Conservation (phyloP, 2,797 vertebrate genomes). For the Ceyx erithaca region DNA sequence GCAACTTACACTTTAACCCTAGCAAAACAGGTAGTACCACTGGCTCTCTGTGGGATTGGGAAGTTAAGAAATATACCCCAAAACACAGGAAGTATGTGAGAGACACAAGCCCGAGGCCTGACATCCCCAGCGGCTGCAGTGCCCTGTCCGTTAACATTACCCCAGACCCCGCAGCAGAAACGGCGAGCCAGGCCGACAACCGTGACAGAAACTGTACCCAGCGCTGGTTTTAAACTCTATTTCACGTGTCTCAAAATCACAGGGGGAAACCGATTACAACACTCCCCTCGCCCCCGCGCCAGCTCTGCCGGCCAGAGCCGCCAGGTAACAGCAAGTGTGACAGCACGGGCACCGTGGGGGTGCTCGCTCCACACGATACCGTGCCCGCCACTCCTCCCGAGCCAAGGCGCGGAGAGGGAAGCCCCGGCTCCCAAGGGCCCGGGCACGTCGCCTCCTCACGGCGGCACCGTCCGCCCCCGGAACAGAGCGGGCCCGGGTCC, state of each 20-base stretch:
- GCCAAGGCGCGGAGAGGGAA: not conserved
- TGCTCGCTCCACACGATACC: not conserved
- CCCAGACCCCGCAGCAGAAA: not conserved
- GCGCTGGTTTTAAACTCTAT: rapidly evolving
- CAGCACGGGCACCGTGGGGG: not conserved
- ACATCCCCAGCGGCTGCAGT: not conserved
- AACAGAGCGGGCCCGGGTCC: not conserved
- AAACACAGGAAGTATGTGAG: slow-evolving; percentile 21
- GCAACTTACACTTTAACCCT: not conserved
- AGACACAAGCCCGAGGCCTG: not conserved
- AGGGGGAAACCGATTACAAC: not conserved
- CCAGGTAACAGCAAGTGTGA: not conserved
- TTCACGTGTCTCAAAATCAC: rapidly evolving
- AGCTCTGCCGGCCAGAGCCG: rapidly evolving
- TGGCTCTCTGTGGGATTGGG: not conserved
- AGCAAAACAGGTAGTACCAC: slow-evolving; percentile 4
- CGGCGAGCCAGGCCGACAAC: not conserved
- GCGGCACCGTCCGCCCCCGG: not conserved
- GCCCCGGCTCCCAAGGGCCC: not conserved
- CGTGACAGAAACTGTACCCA: not conserved
- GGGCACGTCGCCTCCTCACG: not conserved
- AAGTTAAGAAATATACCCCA: slow-evolving; percentile 17
- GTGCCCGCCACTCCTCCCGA: not conserved
- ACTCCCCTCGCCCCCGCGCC: too few species aligned
- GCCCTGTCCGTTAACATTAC: not conserved